Evolutionary conservation across 2,888 invertebrate genomes (phyloP), one percentile per base, ranked within the genome.

Genomic region (Nymphalis c-album): DNA sequence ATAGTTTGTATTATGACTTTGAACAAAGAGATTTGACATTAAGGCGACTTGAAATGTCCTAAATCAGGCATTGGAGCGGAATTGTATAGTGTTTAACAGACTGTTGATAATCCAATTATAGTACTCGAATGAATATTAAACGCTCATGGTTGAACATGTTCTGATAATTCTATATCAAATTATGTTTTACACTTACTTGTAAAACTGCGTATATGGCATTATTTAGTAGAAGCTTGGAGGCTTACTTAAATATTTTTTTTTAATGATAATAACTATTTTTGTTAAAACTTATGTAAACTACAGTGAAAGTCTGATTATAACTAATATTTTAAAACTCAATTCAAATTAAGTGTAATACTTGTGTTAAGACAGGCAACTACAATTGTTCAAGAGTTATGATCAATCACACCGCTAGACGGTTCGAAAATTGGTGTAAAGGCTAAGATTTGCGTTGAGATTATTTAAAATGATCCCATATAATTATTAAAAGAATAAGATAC

Each of bases 41-140:
- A 64, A 35, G 40, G n/a, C 48, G 10, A 22, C 58, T 51, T 35
- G 26, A 64, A 64, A 40, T 13, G 40, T 47, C 45, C 50, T 59
- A 64, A 50, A 59, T 64, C 59, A 64, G 51, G 58, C 64, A 50
- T 58, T 64, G 20, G 20, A 64, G 64, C 48, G 57, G 45, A 45
- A 57, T 61, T 7, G 48, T 64, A 22, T 59, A 60, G 51, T 65
- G 68, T 58, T 57, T 58, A 64, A 61, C 68, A 64, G 68, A 48
- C 64, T 45, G 64, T 68, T 61, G 57, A 48, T 68, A 68, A 68
- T 68, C 60, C 57, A 68, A 68, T 68, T 68, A 68, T 51, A 58
- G 68, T 68, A 64, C 57, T 60, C 60, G 60, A 60, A 57, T 68
- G 68, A 57, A 60, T 68, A 61, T 68, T 68, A 64, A 64, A 68